Evolutionary conservation across 2,113 vertebrate species (phyloP).

Genomic region (Cyrtonyx montezumae): DNA sequence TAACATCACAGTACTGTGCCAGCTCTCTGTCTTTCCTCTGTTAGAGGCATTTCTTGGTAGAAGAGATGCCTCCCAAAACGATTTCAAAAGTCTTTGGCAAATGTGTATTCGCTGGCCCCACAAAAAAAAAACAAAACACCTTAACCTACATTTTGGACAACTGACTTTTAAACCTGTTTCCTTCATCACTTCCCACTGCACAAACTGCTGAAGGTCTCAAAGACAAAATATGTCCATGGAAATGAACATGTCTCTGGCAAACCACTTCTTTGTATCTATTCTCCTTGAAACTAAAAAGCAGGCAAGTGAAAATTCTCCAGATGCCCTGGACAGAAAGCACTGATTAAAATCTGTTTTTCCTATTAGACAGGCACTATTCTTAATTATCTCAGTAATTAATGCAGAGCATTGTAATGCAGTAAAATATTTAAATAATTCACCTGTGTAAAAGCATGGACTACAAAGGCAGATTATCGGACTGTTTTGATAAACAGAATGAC

Average conservation of each 20-base stretch:
- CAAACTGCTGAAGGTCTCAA: neutral
- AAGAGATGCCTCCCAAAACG: neutral
- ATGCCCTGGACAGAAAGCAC: slow-evolving; percentile 43
- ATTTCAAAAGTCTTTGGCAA: slow-evolving; percentile 31
- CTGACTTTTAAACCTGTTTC: slow-evolving; percentile 50
- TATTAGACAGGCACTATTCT: neutral
- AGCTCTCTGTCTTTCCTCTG: neutral
- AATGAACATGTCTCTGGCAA: slow-evolving; percentile 37
- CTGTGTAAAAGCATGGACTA: neutral
- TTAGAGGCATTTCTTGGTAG: neutral
- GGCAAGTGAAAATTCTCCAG: slow-evolving; percentile 60
- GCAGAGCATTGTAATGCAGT: neutral
- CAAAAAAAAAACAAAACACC: neutral
- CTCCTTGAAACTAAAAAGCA: slow-evolving; percentile 51
- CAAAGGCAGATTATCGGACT: neutral
- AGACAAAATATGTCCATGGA: slow-evolving; percentile 36
- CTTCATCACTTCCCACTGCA: slow-evolving; percentile 13
- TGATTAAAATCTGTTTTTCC: slow-evolving; percentile 56
- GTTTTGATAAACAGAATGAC: neutral
- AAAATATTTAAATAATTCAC: neutral
- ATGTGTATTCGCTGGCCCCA: neutral
- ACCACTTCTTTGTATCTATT: neutral
- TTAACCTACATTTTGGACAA: neutral
- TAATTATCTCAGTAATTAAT: neutral
- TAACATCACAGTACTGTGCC: neutral